Conservation (phyloP, 2,113 vertebrate species). For the Zosterops pallidus region DNA sequence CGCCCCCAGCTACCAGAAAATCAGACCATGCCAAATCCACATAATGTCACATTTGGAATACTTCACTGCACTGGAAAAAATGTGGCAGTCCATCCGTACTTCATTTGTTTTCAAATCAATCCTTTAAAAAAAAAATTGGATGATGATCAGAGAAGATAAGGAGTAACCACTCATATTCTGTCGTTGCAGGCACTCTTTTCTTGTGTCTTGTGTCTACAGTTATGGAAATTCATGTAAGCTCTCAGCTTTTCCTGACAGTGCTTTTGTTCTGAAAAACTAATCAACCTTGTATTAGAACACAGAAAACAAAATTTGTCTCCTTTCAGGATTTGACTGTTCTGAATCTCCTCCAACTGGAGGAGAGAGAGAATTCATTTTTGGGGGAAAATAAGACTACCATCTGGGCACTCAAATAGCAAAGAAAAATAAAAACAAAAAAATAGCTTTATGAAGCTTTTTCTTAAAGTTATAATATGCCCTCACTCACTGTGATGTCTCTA, state of each 20-base stretch:
- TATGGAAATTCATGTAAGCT: background rate
- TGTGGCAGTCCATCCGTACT: background rate
- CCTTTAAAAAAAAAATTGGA: background rate
- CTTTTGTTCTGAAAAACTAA: background rate
- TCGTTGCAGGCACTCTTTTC: fast-evolving
- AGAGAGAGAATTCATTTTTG: background rate
- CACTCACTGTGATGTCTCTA: background rate
- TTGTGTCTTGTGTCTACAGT: background rate
- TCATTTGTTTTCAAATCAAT: background rate
- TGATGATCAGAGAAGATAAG: background rate
- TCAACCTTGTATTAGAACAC: background rate
- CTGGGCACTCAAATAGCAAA: background rate
- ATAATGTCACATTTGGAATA: background rate
- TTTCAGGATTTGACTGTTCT: background rate
- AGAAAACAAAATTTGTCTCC: background rate
- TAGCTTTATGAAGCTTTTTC: background rate
- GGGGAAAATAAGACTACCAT: background rate
- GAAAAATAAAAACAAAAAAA: background rate
- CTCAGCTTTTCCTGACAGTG: background rate
- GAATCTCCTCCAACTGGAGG: background rate
- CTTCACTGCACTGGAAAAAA: background rate
- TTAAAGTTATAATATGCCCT: background rate
- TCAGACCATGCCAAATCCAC: background rate
- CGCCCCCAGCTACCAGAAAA: background rate
- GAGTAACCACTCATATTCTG: background rate